Evolutionary conservation across 2,888 invertebrate genomes (phyloP).

Genomic region (Vanessa cardui): DNA sequence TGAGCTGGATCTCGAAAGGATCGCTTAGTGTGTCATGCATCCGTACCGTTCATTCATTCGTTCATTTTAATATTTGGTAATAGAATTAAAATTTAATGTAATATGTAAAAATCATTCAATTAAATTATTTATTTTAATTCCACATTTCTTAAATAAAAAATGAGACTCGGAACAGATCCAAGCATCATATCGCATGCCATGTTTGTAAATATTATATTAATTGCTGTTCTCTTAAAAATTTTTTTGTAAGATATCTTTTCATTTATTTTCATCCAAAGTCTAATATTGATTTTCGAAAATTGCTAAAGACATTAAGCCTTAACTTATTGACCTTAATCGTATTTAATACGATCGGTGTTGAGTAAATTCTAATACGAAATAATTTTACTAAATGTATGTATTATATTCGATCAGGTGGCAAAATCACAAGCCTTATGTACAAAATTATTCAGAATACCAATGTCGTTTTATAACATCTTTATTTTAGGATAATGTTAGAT

Average conservation of each 20-base stretch:
- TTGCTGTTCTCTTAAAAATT: not conserved
- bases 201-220: constrained; percentile 21
- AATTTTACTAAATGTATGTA: not conserved
- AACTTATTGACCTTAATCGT: constrained; percentile 1
- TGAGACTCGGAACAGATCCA: constrained; percentile 4
- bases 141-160: not conserved
- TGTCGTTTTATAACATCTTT: constrained; percentile 15
- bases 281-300: not conserved
- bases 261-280: constrained; percentile 1
- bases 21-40: constrained; percentile 8
- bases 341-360: not conserved
- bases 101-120: constrained; percentile 5
- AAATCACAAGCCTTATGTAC: constrained; percentile 16
- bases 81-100: constrained; percentile 10
- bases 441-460: constrained; percentile 24
- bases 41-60: not conserved
- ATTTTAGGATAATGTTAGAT: constrained; percentile 22
- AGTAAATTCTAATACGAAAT: not conserved
- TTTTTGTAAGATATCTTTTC: constrained; percentile 4
- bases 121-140: constrained; percentile 3
- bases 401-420: not conserved
- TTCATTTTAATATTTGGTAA: not conserved
- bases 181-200: constrained; percentile 11
- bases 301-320: not conserved
- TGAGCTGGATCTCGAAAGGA: constrained; percentile 23